Evolutionary conservation across 2,888 invertebrate genomes (phyloP).

Genomic region (Xanthia icteritia): DNA sequence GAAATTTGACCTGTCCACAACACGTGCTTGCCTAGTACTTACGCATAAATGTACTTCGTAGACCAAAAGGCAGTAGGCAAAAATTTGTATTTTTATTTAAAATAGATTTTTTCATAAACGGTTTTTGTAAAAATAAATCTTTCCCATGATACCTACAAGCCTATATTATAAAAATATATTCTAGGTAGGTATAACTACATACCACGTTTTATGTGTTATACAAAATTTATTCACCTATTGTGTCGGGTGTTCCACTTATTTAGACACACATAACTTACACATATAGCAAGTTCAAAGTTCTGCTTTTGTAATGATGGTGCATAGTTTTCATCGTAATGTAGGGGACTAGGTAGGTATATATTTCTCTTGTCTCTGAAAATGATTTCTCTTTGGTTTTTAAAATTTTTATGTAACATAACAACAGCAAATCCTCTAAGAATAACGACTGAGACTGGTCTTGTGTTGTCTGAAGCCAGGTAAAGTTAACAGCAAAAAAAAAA

Average conservation of each 20-base stretch:
- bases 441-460: no score
- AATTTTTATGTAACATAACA: background rate
- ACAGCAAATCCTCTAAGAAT: background rate
- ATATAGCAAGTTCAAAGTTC: slow-evolving; percentile 2
- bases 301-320: background rate
- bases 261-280: slow-evolving; percentile 7
- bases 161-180: background rate
- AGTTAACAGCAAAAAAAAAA: no score
- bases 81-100: background rate
- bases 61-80: slow-evolving; percentile 5
- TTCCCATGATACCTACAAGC: background rate
- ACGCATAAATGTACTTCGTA: slow-evolving; percentile 50
- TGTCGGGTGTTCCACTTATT: slow-evolving; percentile 25
- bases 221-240: slow-evolving; percentile 21
- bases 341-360: background rate
- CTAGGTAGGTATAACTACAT: background rate
- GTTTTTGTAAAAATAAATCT: slow-evolving; percentile 11
- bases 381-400: no score
- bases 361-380: background rate
- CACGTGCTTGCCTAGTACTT: slow-evolving; percentile 56
- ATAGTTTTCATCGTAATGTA: background rate
- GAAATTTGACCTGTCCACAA: slow-evolving; percentile 71
- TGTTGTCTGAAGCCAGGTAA: background rate
- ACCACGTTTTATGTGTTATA: background rate
- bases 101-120: background rate